phyloP scores from a whole-genome alignment of 2,113 vertebrate genomes.

The Dinomys branickii region DNA sequence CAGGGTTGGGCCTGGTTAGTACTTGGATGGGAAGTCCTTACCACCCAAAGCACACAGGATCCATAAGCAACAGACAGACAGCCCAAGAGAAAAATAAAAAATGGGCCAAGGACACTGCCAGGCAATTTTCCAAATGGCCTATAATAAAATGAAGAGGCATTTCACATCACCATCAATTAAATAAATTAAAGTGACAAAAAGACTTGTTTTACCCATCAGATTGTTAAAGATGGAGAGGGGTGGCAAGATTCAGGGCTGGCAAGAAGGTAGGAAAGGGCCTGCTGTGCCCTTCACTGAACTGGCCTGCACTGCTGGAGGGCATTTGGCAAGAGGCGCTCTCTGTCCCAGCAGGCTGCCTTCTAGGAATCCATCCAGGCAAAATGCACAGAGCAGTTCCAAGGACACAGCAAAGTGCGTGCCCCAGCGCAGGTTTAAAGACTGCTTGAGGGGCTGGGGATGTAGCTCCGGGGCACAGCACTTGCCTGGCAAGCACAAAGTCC shows the following conservation, averaged over 20 bases:
- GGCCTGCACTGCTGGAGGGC: background rate
- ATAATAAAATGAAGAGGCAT: background rate
- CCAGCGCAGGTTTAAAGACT: background rate
- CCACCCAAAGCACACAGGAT: rapidly evolving
- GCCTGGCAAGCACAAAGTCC: background rate
- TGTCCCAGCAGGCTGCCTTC: background rate
- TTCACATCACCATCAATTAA: background rate
- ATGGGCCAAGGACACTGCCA: rapidly evolving
- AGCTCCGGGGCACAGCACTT: background rate
- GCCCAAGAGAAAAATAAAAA: background rate
- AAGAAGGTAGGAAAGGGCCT: too few species aligned
- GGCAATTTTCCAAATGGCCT: background rate
- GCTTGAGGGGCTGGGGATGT: background rate
- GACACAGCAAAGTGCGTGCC: background rate
- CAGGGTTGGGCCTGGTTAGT: too few species aligned
- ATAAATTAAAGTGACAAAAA: background rate
- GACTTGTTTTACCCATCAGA: background rate
- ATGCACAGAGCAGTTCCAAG: background rate
- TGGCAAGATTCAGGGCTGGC: background rate
- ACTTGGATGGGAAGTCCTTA: too few species aligned
- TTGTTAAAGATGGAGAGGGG: rapidly evolving
- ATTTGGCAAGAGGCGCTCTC: background rate
- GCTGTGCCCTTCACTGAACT: rapidly evolving
- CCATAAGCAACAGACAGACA: background rate
- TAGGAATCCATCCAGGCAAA: background rate